phyloP scores from a whole-genome alignment of 2,888 invertebrate genomes.

The Synergus japonicus region DNA sequence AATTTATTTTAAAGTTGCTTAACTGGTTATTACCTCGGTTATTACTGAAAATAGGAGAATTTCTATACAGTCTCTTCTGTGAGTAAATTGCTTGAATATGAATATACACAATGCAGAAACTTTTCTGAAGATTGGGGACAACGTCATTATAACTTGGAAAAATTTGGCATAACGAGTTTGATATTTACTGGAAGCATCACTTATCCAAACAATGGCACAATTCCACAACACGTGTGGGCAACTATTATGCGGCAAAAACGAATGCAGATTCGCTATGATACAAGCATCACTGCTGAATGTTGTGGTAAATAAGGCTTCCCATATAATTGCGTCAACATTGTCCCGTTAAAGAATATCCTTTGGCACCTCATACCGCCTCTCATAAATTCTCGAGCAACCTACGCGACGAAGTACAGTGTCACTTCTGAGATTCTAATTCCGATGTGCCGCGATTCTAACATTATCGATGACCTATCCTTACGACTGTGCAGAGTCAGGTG shows the following conservation, averaged over 20 bases:
- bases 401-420: slow-evolving; percentile 28
- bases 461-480: slow-evolving; percentile 31
- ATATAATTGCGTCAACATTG: slow-evolving; percentile 39
- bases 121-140: neutral
- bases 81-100: neutral
- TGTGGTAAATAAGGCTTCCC: slow-evolving; percentile 26
- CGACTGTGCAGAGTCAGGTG: slow-evolving; percentile 13
- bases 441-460: slow-evolving; percentile 24
- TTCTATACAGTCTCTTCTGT: neutral
- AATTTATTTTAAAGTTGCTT: neutral
- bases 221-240: slow-evolving; percentile 37
- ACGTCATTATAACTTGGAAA: neutral
- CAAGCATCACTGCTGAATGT: slow-evolving; percentile 4
- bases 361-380: slow-evolving; percentile 38
- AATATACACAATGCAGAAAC: neutral
- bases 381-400: slow-evolving; percentile 23
- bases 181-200: too few species aligned
- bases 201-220: slow-evolving; percentile 26
- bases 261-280: slow-evolving; percentile 14
- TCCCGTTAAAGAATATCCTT: slow-evolving; percentile 41
- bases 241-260: slow-evolving; percentile 22
- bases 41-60: neutral
- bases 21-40: too few species aligned
- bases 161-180: neutral
- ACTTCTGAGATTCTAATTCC: slow-evolving; percentile 31